Percentiles rank a stretch among this genome's conserved stretches.
These are phyloP conservation scores for Oreochromis tanganicae DNA, from an alignment of 2,113 vertebrate species.

Conservation along the genomic window DNA sequence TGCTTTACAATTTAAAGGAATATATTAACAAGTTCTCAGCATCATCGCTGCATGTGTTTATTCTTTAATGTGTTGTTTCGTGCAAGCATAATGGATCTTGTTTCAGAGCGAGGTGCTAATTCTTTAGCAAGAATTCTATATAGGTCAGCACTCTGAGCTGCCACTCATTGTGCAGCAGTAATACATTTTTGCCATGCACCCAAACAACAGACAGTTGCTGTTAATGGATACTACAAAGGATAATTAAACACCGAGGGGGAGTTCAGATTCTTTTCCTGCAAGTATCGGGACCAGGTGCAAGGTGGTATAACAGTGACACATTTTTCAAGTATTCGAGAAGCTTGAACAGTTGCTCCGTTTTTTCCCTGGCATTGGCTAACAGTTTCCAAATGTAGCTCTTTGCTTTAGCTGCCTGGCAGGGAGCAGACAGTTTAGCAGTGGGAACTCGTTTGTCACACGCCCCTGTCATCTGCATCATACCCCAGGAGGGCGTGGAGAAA, in stretches of 20 bases:
- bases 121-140: neutral
- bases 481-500: conserved; percentile 61
- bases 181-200: neutral
- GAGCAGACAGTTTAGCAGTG: conserved; percentile 51
- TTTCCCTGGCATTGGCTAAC: conserved; percentile 8
- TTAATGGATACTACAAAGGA: neutral
- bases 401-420: conserved; percentile 51
- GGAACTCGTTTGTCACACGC: conserved; percentile 61
- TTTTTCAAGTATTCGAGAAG: neutral
- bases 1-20: neutral
- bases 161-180: neutral
- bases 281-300: neutral
- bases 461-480: conserved; percentile 56
- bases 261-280: neutral
- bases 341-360: conserved; percentile 3
- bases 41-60: neutral
- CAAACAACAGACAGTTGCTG: neutral
- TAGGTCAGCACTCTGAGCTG: neutral
- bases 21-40: neutral
- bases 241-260: neutral
- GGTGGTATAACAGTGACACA: neutral
- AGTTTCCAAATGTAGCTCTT: conserved; percentile 43
- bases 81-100: neutral
- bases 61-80: neutral
- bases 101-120: neutral